Base-by-base conservation (phyloP, 2,888 invertebrate genomes). In the Epirrita christyi region DNA sequence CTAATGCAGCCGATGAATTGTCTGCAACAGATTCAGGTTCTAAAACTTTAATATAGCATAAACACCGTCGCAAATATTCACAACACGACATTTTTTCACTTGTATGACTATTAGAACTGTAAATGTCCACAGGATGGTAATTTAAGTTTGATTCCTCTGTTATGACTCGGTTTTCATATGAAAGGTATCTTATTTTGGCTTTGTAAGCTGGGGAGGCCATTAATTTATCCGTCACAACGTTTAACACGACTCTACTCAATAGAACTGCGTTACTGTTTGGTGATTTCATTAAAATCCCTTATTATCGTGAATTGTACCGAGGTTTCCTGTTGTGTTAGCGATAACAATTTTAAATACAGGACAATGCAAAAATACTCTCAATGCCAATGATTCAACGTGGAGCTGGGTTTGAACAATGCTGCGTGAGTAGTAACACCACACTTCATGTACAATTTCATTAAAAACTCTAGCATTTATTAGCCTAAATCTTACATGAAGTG, bases 281-380 rank as follows among this genome's bases (percentile, higher is more conserved):
- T 72, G 72, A 75, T 78, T 76, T 78, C 67, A 77, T 63, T 78
- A 21, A 77, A 73, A 88, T 85, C 85, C 80, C 81, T 70, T 74
- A 74, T 85, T 89, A 90, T 89, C 88, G 48, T 42, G 82, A 80
- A 86, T 86, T 66, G 73, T 78, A 75, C 69, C 75, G 72, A 78
- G 77, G 81, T 88, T 89, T 91, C 91, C 91, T 88, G 90, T 86
- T 83, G 66, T 71, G 69, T 70, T 65, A 68, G 71, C 73, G 82
- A 81, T 81, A 84, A 72, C 66, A 76, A 61, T 59, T 61, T 59
- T 65, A 66, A 68, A 75, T 69, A 70, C 59, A 67, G 66, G 63
- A 72, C 70, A 73, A 64, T 75, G 73, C 70, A 67, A 74, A 77
- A 71, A 56, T 70, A 68, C 66, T 68, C 67, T 66, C 70, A 71